A percentile compares a stretch with the other conserved stretches of the same genome.
phyloP scores from a whole-genome alignment of 2,113 vertebrate species.

The Microtus ochrogaster region DNA sequence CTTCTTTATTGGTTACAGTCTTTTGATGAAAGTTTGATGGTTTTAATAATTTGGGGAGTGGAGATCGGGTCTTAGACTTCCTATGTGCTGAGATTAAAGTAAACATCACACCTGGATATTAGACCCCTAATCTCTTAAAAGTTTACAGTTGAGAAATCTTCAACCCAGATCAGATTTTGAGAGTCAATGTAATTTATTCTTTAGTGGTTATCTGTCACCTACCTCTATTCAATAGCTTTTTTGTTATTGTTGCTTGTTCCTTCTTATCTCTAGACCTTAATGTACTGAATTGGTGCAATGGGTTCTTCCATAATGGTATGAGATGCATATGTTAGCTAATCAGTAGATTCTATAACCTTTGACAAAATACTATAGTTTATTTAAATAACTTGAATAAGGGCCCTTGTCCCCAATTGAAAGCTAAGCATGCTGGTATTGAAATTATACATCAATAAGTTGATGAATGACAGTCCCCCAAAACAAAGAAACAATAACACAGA shows the following conservation, averaged over 20 bases:
- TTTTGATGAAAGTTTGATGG: neutral
- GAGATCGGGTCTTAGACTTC: neutral
- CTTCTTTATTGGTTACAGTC: neutral
- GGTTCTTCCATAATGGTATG: neutral
- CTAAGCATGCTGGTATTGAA: neutral
- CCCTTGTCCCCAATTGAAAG: slow-evolving; percentile 13
- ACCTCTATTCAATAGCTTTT: neutral
- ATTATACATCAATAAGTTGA: neutral
- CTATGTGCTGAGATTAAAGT: neutral
- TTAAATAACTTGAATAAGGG: slow-evolving; percentile 3
- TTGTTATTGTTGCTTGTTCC: neutral
- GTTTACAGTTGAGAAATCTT: neutral
- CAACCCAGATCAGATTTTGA: slow-evolving; percentile 3
- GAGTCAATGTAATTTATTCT: neutral
- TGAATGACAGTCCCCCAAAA: neutral
- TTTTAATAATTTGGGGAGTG: too few relatives aligned
- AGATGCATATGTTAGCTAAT: neutral
- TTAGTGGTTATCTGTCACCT: slow-evolving; percentile 31
- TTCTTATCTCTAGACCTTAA: slow-evolving; percentile 19
- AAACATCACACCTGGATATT: neutral
- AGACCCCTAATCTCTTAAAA: neutral
- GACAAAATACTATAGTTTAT: slow-evolving; percentile 40
- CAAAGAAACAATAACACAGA: too few relatives aligned
- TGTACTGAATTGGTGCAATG: neutral
- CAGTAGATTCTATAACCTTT: neutral